Evolutionary conservation across 2,113 vertebrate species (phyloP), one percentile per base, ranked within the genome.

Genomic region (Egretta garzetta): DNA sequence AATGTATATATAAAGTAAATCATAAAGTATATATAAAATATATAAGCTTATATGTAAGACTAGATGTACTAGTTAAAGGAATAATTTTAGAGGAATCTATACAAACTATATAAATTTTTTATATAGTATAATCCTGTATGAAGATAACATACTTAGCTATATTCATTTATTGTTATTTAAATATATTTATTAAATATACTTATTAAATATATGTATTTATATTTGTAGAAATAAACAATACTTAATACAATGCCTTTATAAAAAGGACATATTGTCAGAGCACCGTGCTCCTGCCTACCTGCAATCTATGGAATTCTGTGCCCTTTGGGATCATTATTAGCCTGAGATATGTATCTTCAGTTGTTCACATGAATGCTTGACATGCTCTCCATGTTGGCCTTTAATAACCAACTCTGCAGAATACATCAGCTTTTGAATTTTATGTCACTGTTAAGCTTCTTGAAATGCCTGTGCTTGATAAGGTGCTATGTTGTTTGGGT

Each of bases 251-350:
- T 85, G 63, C n/a, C 47, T 50, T 53, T 86, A 39, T 58, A 35
- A 59, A 62, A 71, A 80, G 28, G 26, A 41, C 13, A 16, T 39
- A 6, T 56, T 52, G 6, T 56, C 56, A 58, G 59, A 88, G 55
- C 71, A 87, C 90, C 35, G 87, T 88, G 62, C 6, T 59, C 74
- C 74, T 96, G 37, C n/a, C 60, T 80, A 10, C 64, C 27, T 91
- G 39, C 56, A 93, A 6, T 35, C 64, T 80, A 1, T 33, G 56
- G 73, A 77, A 3, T 87, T 83, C 67, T 37, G 35, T 94, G 94
- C 59, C 92, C 92, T 97, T 93, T 96, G 91, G 88, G 74, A 87
- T 91, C 77, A 53, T 92, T 55, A 50, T 82, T 68, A 35, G 37
- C 8, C 22, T 30, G 35, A 80, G 93, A 71, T 95, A 91, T 86